phyloP scores from a whole-genome alignment of 2,888 invertebrate genomes.

The Brenthis ino region DNA sequence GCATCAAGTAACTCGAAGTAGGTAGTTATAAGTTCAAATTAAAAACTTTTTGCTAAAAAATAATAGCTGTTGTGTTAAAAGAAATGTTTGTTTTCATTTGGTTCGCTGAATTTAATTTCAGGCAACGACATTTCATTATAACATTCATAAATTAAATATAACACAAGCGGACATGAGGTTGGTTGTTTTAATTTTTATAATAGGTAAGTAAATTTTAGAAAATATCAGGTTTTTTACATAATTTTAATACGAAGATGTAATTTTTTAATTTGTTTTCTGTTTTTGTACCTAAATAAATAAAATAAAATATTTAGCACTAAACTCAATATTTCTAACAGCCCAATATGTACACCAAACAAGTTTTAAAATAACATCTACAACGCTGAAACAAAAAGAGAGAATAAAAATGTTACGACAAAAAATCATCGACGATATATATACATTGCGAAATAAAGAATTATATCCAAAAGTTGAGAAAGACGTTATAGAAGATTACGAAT shows the following conservation, averaged over 20 bases:
- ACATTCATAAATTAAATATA: not conserved
- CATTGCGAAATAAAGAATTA: not conserved
- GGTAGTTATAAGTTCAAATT: no score
- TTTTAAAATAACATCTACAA: constrained; percentile 16
- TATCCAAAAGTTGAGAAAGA: constrained; percentile 11
- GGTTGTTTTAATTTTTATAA: constrained; percentile 2
- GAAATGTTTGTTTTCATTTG: constrained; percentile 3
- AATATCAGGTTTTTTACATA: not conserved
- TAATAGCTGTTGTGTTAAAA: no score
- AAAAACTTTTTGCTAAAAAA: no score
- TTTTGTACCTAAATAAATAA: no score
- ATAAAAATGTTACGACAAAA: constrained; percentile 31
- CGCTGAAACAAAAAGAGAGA: constrained; percentile 29
- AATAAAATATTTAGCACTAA: no score
- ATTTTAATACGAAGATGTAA: no score
- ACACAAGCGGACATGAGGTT: constrained; percentile 2
- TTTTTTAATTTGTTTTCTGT: no score
- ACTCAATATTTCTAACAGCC: constrained; percentile 17
- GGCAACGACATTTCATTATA: not conserved
- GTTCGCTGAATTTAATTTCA: constrained; percentile 7
- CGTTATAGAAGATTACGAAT: constrained; percentile 20
- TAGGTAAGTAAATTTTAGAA: constrained; percentile 10
- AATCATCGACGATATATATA: constrained; percentile 27
- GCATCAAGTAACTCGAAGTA: no score
- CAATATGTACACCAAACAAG: constrained; percentile 20